Percentiles rank a stretch among this genome's conserved stretches.
These are phyloP conservation scores for Delphinus delphis DNA, from an alignment of 2,113 vertebrate species.

Conservation along the genomic window DNA sequence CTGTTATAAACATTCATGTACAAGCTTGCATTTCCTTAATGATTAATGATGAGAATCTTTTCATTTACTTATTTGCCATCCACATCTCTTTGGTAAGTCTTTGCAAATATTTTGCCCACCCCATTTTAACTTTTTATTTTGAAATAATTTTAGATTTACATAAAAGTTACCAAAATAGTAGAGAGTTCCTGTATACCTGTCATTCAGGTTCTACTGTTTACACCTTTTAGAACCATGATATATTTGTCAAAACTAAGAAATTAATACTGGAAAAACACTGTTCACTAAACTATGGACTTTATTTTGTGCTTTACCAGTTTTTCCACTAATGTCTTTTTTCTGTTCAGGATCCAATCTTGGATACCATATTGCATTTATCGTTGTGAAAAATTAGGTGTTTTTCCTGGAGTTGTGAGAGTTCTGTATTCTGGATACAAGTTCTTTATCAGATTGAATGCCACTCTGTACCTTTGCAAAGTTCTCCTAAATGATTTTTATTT, in stretches of 20 bases:
- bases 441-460: not conserved
- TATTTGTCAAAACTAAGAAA: not conserved
- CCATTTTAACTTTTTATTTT: not conserved
- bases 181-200: not conserved
- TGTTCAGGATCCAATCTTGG: not conserved
- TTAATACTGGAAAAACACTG: not conserved
- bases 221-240: not conserved
- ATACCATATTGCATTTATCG: not conserved
- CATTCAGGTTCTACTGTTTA: not conserved
- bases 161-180: not conserved
- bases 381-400: not conserved
- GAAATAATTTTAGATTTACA: not conserved
- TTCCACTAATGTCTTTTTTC: not conserved
- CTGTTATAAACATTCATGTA: not conserved
- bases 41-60: not conserved
- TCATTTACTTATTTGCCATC: not conserved
- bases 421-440: not conserved
- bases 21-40: not conserved
- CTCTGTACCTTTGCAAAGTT: not conserved
- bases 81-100: not conserved
- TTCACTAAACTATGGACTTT: not conserved
- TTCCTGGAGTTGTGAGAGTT: not conserved
- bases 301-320: not conserved
- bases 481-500: constrained; percentile 8
- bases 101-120: not conserved